Base-by-base conservation (phyloP, 2,797 vertebrate genomes). In the Atherinosoma microstoma region DNA sequence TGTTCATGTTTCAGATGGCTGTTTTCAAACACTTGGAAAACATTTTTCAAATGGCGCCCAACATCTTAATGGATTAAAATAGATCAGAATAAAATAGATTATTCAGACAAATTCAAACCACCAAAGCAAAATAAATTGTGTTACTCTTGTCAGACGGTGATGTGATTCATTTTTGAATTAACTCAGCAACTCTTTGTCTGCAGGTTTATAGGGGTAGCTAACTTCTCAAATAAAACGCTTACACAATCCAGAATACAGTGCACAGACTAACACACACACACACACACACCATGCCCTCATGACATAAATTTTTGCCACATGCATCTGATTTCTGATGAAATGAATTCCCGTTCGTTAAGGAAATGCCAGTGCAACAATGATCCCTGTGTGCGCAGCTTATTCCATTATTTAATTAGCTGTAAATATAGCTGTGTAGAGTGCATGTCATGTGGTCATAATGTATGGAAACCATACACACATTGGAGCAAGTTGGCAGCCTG, bases 381-480 rank as follows among this genome's bases (percentile, higher is more conserved):
- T 74, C 51, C 64, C 32, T 67, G 78, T 84, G 61, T 89, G 68
- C 45, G 38, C 9, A 5, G 4, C 51, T 83, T 67, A 38, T 68
- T 82, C 61, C 75, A 70, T 83, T 80, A 86, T 86, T 84, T 79
- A 77, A 80, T 84, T 77, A 79, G 57, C 79, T 61, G 76, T 82
- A 71, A 68, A 75, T 77, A 45, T 29, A 62, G 47, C 64, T 58
- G 47, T 27, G 62, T 49, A 12, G 32, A 67, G 30, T 63, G 66
- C 40, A 6, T 56, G 74, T 82, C 78, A 77, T 80, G 78, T 73
- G 79, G 65, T 73, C 61, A 54, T 57, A 68, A 45, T 75, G 77
- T 84, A 88, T 86, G 77, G 77, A 85, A 88, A 79, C 67, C 76
- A 81, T 78, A 67, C 73, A 62, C 82, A 79, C 63, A 74, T 70